Percentiles rank a stretch among this genome's conserved stretches.
phyloP scores from a whole-genome alignment of 1,140 invertebrate species.

The Bathynomus jamesi region DNA sequence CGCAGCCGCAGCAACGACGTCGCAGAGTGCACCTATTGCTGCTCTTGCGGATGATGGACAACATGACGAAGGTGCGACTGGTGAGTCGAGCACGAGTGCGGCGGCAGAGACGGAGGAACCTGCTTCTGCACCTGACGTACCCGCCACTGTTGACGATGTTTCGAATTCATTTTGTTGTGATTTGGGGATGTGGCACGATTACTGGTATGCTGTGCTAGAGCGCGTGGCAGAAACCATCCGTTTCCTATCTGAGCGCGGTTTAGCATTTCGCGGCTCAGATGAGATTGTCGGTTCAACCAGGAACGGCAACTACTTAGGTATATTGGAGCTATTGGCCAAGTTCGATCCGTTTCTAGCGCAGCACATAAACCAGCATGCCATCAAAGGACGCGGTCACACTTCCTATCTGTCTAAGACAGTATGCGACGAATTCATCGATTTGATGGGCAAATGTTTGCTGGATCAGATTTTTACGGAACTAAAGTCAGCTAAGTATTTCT shows the following conservation, averaged over 20 bases:
- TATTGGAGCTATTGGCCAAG: constrained; percentile 1
- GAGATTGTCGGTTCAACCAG: not conserved
- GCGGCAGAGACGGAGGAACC: too few species aligned
- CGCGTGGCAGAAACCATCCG: not conserved
- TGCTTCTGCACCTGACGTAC: too few species aligned
- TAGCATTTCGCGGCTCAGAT: not conserved
- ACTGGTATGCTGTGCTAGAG: not conserved
- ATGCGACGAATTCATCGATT: not conserved
- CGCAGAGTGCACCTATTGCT: too few species aligned
- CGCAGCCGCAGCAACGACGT: too few species aligned
- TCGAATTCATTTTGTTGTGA: too few species aligned
- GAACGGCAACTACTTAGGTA: not conserved
- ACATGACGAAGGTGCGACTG: too few species aligned
- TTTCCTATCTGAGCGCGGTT: not conserved
- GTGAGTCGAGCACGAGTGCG: too few species aligned
- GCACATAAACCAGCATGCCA: not conserved
- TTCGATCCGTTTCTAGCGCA: too few species aligned
- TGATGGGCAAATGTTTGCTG: not conserved
- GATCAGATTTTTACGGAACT: too few species aligned
- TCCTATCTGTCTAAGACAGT: not conserved
- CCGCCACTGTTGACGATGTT: too few species aligned
- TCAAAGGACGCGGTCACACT: not conserved
- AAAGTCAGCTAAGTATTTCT: constrained; percentile 33
- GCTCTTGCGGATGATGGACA: too few species aligned
- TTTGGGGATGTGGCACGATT: too few species aligned